Evolutionary conservation across 92 coral and sea anemone species (phyloP).

Genomic region (Bergia sp.): DNA sequence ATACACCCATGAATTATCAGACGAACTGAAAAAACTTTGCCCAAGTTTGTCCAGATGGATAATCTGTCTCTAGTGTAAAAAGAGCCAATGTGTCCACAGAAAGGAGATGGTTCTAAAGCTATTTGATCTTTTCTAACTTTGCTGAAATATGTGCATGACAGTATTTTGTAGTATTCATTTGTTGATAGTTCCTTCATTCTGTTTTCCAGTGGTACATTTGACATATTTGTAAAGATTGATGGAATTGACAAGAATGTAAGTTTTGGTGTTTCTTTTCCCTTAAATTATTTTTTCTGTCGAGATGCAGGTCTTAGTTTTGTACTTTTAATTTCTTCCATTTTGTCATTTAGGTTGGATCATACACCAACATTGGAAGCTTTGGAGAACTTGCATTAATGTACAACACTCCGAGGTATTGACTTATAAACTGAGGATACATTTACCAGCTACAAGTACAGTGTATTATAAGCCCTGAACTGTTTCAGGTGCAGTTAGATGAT

Average conservation of each 20-base stretch:
- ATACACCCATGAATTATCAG: no score
- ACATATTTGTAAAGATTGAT: constrained; percentile 94
- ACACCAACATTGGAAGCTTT: constrained; percentile 95
- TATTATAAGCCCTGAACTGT: no score
- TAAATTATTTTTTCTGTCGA: not conserved
- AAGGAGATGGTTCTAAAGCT: no score
- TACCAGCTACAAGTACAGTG: no score
- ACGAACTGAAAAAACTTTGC: no score
- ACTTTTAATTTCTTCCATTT: not conserved
- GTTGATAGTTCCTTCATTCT: not conserved
- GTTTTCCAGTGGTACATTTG: constrained; percentile 84
- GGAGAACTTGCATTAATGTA: constrained; percentile 99
- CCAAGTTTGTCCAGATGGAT: no score
- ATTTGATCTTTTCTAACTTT: no score
- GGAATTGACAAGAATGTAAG: constrained; percentile 91
- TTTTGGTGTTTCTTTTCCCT: not conserved
- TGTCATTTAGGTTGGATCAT: constrained; percentile 81
- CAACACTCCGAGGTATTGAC: constrained; percentile 92
- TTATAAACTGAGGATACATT: no score
- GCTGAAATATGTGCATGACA: not conserved
- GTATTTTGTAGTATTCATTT: not conserved
- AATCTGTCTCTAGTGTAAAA: no score
- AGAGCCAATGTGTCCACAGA: no score
- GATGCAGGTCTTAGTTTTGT: not conserved
- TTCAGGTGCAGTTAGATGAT: no score